Conservation (phyloP, 2,797 vertebrate genomes). For the Scolopax bukidnonensis region DNA sequence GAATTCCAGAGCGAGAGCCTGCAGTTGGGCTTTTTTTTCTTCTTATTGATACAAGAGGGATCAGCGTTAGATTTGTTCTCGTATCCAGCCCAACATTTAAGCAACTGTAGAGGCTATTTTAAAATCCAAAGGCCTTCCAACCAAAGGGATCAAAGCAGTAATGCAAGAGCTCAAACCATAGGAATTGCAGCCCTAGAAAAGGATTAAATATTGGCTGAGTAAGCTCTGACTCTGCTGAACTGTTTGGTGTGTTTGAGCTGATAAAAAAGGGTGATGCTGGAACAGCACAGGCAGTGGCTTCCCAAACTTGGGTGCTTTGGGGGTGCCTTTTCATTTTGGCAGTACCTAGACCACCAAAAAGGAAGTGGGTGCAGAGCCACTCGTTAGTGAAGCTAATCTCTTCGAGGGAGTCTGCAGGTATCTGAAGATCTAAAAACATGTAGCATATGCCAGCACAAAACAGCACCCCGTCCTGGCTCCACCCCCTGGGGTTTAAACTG, state of each 20-base stretch:
- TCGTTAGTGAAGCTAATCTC: neutral
- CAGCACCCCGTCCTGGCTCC: neutral
- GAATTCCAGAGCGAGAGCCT: neutral
- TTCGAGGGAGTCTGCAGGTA: neutral
- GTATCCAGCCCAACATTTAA: neutral
- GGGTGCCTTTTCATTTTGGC: neutral
- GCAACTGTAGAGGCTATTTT: neutral
- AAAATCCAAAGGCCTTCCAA: slow-evolving; percentile 30
- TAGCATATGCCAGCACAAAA: neutral
- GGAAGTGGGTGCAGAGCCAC: neutral
- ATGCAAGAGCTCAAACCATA: neutral
- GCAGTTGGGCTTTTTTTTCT: neutral
- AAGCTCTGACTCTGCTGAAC: slow-evolving; percentile 20
- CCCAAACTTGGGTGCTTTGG: neutral
- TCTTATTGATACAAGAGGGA: neutral
- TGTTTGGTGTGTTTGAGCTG: neutral
- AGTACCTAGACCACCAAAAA: neutral
- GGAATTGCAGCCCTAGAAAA: neutral
- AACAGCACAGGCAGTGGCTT: neutral
- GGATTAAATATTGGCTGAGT: slow-evolving; percentile 44
- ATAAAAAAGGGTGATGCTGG: neutral
- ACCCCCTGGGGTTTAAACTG: neutral
- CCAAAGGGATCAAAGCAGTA: neutral
- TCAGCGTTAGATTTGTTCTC: neutral
- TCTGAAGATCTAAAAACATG: neutral